Base-by-base conservation (phyloP, 2,888 invertebrate species). In the Lydus trimaculatus region DNA sequence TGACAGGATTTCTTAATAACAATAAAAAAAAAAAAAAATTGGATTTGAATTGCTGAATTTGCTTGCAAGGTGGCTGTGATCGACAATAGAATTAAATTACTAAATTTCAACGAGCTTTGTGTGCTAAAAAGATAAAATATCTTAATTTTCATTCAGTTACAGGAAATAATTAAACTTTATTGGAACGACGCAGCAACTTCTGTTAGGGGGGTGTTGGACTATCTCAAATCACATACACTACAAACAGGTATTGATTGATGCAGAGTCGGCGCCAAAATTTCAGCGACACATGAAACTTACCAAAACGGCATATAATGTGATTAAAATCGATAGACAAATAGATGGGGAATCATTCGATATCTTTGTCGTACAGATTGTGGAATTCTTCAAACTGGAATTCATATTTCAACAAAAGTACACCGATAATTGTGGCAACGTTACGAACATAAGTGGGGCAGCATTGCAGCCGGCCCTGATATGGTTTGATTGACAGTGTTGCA, bases 101-200 rank as follows among this genome's bases (percentile, higher is more conserved):
- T 2, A 39, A 31, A 65, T 65, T 39, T 61, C 28, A 31, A 58
- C 43, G 58, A 43, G 59, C 59, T 58, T 74, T 73, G 76, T 77
- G 75, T 68, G 67, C 66, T 63, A 67, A 71, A 72, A 75, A 75
- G 78, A 79, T 76, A 76, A 78, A 79, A 75, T 76, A 70, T 75
- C 70, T 72, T 73, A 73, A 72, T 71, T 66, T 72, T 65, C 72
- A 63, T 72, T 67, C 73, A 66, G 68, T 73, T 70, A 71, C 75
- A 74, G 77, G 75, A 77, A 77, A 77, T 78, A 79, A 79, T 79
- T 78, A 77, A 78, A 74, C 70, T 79, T 79, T 78, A 79, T 79
- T 78, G 76, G 76, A 76, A 71, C 33, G 52, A 11, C 11, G 52
- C 17, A 43, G 36, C 48, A 48, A 48, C 48, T 43, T 43, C 68